Percentiles rank a stretch among this genome's conserved stretches.
phyloP scores from a whole-genome alignment of 64 coral and sea anemone genomes.

The Stichodactyla helianthus region DNA sequence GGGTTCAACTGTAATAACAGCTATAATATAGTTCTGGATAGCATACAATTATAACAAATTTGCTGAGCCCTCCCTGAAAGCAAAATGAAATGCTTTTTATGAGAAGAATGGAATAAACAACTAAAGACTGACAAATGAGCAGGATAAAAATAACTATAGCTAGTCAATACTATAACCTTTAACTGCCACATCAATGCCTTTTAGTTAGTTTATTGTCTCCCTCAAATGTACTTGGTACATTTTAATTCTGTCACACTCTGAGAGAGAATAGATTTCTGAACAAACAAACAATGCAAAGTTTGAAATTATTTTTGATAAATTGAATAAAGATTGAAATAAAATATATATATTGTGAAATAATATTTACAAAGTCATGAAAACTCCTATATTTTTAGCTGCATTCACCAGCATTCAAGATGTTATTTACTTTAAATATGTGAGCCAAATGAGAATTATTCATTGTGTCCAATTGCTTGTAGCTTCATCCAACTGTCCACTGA shows the following conservation, averaged over 20 bases:
- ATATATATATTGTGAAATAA: not conserved
- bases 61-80: no score
- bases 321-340: not conserved
- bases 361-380: not conserved
- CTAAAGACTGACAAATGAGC: no score
- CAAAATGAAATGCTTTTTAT: no score
- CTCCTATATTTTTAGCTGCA: not conserved
- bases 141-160: not conserved
- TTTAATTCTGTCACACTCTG: not conserved
- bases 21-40: no score
- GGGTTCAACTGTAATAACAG: no score
- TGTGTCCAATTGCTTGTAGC: not conserved
- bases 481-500: constrained; percentile 14
- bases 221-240: not conserved
- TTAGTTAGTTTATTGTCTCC: not conserved
- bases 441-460: not conserved
- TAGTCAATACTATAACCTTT: not conserved
- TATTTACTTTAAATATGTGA: not conserved
- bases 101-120: no score
- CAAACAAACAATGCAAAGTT: not conserved
- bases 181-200: not conserved
- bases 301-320: not conserved
- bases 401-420: not conserved
- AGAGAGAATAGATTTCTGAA: not conserved
- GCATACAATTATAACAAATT: no score